Base-by-base conservation (phyloP, 2,113 vertebrate genomes). In the Cynoglossus semilaevis region DNA sequence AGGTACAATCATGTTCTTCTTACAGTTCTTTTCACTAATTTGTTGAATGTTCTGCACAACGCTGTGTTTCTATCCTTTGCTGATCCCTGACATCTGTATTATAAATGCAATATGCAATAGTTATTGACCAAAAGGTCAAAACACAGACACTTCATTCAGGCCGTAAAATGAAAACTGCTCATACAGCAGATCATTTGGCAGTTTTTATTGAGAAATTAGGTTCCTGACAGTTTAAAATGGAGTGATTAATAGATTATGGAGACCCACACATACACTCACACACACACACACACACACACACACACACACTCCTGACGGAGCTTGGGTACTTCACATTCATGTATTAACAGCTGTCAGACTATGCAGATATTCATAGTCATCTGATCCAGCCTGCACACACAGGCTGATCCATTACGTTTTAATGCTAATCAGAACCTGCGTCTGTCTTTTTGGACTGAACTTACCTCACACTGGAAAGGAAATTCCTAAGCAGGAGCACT, bases 191-290 rank as follows among this genome's bases (percentile, higher is more conserved):
- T 55, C 19, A 50, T 19, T 77, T 51, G 49, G 58, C 58, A 63
- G 51, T 50, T 60, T 59, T 58, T 58, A 55, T 67, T 58, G 38
- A 72, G 22, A 78, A 68, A 37, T 53, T 51, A 35, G 36, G 18
- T 53, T 48, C 64, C 19, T 50, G 53, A 17, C 37, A 50, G 44
- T 57, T 52, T 15, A 17, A 53, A 29, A 29, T 29, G 13, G 43
- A 10, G 59, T 63, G 36, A 67, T 81, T 77, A 35, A 65, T 74
- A 65, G 56, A 52, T 56, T 59, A 82, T 44, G 37, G 44, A 65
- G 63, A 51, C 34, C 38, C 65, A 56, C 38, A 14, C 14, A n/a
- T n/a, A n/a, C n/a, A n/a, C n/a, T n/a, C n/a, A n/a, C n/a, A n/a
- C n/a, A n/a, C n/a, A n/a, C n/a, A n/a, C n/a, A n/a, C n/a, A n/a